Evolutionary conservation across 2,113 vertebrate genomes (phyloP).

Genomic region (Triplophysa rosa): DNA sequence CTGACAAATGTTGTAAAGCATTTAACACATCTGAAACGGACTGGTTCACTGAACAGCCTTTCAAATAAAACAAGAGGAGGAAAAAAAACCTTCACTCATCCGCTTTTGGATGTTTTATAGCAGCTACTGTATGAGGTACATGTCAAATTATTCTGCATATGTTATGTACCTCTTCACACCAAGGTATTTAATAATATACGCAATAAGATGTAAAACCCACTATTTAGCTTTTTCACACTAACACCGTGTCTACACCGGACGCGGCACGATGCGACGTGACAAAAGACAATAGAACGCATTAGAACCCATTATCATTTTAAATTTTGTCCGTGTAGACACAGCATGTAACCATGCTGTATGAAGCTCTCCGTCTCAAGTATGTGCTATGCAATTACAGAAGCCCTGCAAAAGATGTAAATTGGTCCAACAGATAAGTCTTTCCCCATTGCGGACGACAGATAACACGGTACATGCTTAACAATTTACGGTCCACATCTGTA

Average conservation of each 20-base stretch:
- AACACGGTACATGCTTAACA: conserved; percentile 7
- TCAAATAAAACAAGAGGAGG: background rate
- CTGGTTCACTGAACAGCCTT: background rate
- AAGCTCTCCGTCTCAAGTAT: background rate
- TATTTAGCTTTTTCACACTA: no score
- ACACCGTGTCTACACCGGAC: no score
- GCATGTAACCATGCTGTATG: background rate
- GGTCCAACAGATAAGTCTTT: background rate
- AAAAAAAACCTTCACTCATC: background rate
- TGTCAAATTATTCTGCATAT: background rate
- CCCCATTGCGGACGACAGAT: conserved; percentile 34
- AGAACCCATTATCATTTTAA: no score
- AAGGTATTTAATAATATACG: background rate
- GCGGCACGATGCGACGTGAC: no score
- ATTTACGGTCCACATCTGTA: conserved; percentile 31
- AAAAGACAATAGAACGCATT: no score
- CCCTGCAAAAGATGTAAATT: conserved; percentile 25
- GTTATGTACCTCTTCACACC: background rate
- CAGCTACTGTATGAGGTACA: background rate
- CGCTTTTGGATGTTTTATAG: background rate
- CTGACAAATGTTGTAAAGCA: background rate
- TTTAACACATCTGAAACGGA: background rate
- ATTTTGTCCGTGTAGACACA: background rate
- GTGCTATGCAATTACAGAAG: conserved; percentile 35
- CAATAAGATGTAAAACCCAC: no score